phyloP scores from a whole-genome alignment of 2,113 vertebrate species.

The Sander vitreus region DNA sequence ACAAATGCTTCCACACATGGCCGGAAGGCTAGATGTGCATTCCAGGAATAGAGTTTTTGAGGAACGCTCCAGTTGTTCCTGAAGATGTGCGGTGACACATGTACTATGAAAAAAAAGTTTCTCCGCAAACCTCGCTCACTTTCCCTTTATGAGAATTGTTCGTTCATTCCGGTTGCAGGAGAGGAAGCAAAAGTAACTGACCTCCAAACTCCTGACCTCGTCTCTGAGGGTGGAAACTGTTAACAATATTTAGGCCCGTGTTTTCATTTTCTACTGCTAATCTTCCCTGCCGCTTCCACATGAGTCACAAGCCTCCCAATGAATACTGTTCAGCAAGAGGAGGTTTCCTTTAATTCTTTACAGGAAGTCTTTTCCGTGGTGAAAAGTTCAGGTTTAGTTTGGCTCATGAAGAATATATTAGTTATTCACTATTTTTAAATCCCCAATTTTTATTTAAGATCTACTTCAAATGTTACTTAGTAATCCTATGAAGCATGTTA shows the following conservation, averaged over 20 bases:
- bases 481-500: background rate
- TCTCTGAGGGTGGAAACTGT: background rate
- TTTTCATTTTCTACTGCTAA: constrained; percentile 49
- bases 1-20: background rate
- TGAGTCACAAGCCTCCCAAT: constrained; percentile 4
- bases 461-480: background rate
- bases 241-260: background rate
- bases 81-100: background rate
- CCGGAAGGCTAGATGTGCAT: background rate
- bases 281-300: constrained; percentile 29
- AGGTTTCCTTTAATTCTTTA: constrained; percentile 16
- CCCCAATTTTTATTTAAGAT: background rate
- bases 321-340: background rate
- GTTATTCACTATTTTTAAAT: background rate
- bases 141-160: background rate
- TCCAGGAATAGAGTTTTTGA: constrained; percentile 38
- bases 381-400: background rate
- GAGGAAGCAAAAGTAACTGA: constrained; percentile 15
- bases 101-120: background rate
- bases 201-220: background rate
- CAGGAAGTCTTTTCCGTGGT: background rate
- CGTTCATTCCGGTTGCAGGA: background rate
- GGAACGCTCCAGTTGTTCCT: constrained; percentile 21
- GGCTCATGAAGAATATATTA: background rate
- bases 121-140: background rate